Conservation (phyloP, 2,797 vertebrate genomes). For the Spea hammondii region DNA sequence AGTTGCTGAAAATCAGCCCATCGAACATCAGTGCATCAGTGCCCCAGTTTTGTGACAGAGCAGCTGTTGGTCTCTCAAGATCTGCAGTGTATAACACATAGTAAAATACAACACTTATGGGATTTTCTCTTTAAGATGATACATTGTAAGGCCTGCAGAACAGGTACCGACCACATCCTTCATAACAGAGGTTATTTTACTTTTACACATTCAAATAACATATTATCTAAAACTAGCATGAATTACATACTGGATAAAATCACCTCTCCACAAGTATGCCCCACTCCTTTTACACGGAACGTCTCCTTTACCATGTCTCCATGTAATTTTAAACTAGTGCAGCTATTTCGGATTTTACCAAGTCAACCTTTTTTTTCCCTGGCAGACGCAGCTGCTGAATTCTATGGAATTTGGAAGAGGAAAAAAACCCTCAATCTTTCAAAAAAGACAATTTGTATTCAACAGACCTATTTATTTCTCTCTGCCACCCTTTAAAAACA, state of each 20-base stretch:
- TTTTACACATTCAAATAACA: slow-evolving; percentile 38
- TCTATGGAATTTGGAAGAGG: slow-evolving; percentile 30
- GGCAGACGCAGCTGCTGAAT: slow-evolving; percentile 46
- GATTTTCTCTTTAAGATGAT: background rate
- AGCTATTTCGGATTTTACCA: slow-evolving; percentile 50
- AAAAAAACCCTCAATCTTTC: slow-evolving; percentile 43
- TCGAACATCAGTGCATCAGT: too few species aligned
- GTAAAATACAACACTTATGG: background rate
- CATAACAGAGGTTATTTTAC: slow-evolving; percentile 1
- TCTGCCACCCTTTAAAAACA: slow-evolving; percentile 50
- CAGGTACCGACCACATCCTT: slow-evolving; percentile 38
- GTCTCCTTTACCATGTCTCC: slow-evolving; percentile 21
- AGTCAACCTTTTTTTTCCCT: slow-evolving; percentile 46
- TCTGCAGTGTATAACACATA: too few species aligned
- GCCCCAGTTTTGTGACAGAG: too few species aligned
- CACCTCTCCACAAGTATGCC: slow-evolving; percentile 19
- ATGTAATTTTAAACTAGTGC: slow-evolving; percentile 47
- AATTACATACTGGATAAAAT: slow-evolving; percentile 37
- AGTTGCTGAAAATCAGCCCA: too few species aligned
- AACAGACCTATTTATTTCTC: slow-evolving; percentile 39
- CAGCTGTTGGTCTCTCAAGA: too few species aligned
- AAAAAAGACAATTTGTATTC: slow-evolving; percentile 49
- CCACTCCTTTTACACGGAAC: background rate
- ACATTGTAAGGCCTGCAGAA: background rate
- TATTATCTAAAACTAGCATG: slow-evolving; percentile 35